phyloP scores from a whole-genome alignment of 2,888 invertebrate genomes.

The Drosophila atripex region DNA sequence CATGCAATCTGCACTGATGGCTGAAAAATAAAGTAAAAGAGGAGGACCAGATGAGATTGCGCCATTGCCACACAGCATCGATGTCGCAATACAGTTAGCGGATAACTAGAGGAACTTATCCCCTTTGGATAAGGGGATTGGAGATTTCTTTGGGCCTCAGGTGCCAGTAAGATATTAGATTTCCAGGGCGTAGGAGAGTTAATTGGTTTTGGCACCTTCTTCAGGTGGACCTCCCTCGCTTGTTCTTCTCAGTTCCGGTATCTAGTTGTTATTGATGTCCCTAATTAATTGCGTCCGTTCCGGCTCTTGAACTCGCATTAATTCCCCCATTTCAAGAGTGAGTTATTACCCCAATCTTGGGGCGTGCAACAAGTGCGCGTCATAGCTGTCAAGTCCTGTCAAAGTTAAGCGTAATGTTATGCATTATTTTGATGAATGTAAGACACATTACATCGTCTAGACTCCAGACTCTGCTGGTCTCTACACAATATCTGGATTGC shows the following conservation, averaged over 20 bases:
- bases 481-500: conserved; percentile 16
- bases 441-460: not conserved
- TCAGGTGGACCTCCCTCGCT: conserved; percentile 43
- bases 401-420: conserved; percentile 21
- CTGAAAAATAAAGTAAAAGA: not conserved
- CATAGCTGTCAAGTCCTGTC: conserved; percentile 52
- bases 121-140: not conserved
- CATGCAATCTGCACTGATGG: conserved; percentile 21
- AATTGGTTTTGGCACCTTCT: conserved; percentile 61
- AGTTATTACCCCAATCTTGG: conserved; percentile 6
- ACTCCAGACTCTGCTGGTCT: not conserved
- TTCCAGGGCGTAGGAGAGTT: conserved; percentile 40
- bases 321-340: conserved; percentile 17
- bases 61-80: conserved; percentile 32
- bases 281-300: conserved; percentile 49
- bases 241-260: conserved; percentile 25
- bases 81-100: conserved; percentile 45
- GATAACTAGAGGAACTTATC: conserved; percentile 24
- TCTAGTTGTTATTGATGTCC: conserved; percentile 36
- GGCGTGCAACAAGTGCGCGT: conserved; percentile 42
- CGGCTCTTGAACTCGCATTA: conserved; percentile 43
- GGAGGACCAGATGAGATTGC: conserved; percentile 26
- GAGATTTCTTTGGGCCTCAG: conserved; percentile 15
- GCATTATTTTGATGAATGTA: conserved; percentile 25
- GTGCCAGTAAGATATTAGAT: conserved; percentile 44